These are phyloP conservation scores for Amblyopsis hoosieri DNA, from an alignment of 2,797 vertebrate genomes.

Conservation along the genomic window DNA sequence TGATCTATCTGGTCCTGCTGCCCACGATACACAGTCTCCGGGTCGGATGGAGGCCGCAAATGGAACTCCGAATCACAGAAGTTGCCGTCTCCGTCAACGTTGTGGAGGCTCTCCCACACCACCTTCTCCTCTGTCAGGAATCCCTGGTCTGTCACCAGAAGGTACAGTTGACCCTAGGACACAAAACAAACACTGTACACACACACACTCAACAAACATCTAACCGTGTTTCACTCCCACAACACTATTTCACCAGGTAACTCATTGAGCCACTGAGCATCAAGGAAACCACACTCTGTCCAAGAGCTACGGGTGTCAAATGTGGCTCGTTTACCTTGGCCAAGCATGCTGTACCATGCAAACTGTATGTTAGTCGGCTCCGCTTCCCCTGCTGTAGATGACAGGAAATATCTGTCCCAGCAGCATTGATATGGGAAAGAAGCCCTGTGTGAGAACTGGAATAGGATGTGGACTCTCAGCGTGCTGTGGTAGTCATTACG, in stretches of 20 bases:
- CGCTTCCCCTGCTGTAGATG: slow-evolving; percentile 62
- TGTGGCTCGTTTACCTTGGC: slow-evolving; percentile 51
- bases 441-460: slow-evolving; percentile 19
- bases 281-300: slow-evolving; percentile 20
- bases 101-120: slow-evolving; percentile 98
- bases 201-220: neutral
- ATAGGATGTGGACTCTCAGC: neutral
- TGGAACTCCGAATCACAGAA: slow-evolving; percentile 97
- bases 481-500: neutral
- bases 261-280: slow-evolving; percentile 11
- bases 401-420: slow-evolving; percentile 63
- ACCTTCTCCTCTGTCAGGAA: slow-evolving; percentile 98
- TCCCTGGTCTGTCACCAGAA: slow-evolving; percentile 97
- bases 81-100: slow-evolving; percentile 96
- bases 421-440: slow-evolving; percentile 25
- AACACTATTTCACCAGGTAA: too few relatives aligned
- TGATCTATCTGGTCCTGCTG: slow-evolving; percentile 99
- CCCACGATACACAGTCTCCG: slow-evolving; percentile 93
- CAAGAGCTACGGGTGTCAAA: slow-evolving; percentile 26
- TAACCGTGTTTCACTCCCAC: neutral
- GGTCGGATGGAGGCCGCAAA: slow-evolving; percentile 93
- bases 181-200: slow-evolving; percentile 14
- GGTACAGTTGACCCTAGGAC: slow-evolving; percentile 91
- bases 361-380: slow-evolving; percentile 35
- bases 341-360: slow-evolving; percentile 22